phyloP scores from a whole-genome alignment of 2,888 invertebrate species.

The Trisateles emortualis region DNA sequence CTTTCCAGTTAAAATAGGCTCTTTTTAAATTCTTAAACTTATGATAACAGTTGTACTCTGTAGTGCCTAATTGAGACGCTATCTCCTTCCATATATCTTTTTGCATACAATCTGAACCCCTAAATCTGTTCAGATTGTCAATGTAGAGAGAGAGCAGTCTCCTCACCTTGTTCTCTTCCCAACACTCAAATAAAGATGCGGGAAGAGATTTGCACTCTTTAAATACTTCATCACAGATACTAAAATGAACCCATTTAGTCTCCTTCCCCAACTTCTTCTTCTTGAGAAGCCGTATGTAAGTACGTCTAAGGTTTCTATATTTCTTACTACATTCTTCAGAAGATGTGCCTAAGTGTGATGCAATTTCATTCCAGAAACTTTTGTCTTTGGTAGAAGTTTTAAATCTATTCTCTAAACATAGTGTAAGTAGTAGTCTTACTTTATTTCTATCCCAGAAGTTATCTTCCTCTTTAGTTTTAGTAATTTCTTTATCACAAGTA shows the following conservation, averaged over 20 bases:
- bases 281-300: slow-evolving; percentile 75
- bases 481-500: slow-evolving; percentile 46
- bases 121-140: slow-evolving; percentile 71
- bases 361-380: slow-evolving; percentile 68
- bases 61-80: slow-evolving; percentile 67
- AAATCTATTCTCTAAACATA: slow-evolving; percentile 68
- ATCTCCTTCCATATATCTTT: slow-evolving; percentile 82
- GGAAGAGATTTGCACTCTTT: slow-evolving; percentile 72
- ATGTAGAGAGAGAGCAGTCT: slow-evolving; percentile 71
- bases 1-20: slow-evolving; percentile 74
- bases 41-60: slow-evolving; percentile 78
- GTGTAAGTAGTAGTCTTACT: slow-evolving; percentile 68
- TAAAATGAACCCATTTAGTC: slow-evolving; percentile 78
- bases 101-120: slow-evolving; percentile 65
- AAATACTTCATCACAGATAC: slow-evolving; percentile 76
- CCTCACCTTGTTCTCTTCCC: slow-evolving; percentile 75
- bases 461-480: slow-evolving; percentile 58
- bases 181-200: slow-evolving; percentile 65
- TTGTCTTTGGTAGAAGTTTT: slow-evolving; percentile 63
- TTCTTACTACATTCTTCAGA: slow-evolving; percentile 75
- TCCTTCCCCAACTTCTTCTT: slow-evolving; percentile 75
- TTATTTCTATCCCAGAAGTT: slow-evolving; percentile 76
- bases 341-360: slow-evolving; percentile 63
- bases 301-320: slow-evolving; percentile 72
- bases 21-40: slow-evolving; percentile 80